Evolutionary conservation across 2,888 invertebrate genomes (phyloP).

Genomic region (Molanna angustata): DNA sequence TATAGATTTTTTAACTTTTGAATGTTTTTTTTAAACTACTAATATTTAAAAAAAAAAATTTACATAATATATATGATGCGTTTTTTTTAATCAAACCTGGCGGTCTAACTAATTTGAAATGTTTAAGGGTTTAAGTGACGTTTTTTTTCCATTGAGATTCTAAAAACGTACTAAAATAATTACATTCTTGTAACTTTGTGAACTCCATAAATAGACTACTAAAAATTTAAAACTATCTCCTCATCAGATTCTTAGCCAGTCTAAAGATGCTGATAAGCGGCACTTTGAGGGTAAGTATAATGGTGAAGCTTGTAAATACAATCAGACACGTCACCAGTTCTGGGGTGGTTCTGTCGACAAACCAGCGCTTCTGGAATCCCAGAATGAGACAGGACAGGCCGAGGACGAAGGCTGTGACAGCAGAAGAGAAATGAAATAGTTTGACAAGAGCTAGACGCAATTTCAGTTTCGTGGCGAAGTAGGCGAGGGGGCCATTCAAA

Average conservation of each 20-base stretch:
- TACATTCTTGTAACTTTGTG: too few relatives aligned
- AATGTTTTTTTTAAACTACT: too few relatives aligned
- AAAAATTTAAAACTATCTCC: neutral
- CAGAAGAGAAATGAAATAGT: conserved; percentile 19
- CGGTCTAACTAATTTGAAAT: too few relatives aligned
- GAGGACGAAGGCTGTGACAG: conserved; percentile 12
- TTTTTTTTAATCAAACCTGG: too few relatives aligned
- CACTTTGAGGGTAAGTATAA: conserved; percentile 21
- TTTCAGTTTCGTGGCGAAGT: conserved; percentile 12
- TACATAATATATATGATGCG: too few relatives aligned
- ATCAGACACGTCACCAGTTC: conserved; percentile 21
- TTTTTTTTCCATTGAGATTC: too few relatives aligned
- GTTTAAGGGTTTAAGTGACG: too few relatives aligned
- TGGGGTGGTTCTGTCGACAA: conserved; percentile 12
- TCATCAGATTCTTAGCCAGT: conserved; percentile 9
- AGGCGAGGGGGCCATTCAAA: conserved; percentile 24
- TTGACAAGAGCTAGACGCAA: conserved; percentile 20
- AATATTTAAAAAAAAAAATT: too few relatives aligned
- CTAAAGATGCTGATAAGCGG: conserved; percentile 20
- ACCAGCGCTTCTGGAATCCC: conserved; percentile 28
- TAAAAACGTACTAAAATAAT: too few relatives aligned
- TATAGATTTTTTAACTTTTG: too few relatives aligned
- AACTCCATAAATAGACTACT: neutral
- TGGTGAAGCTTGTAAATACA: conserved; percentile 23
- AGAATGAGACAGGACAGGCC: conserved; percentile 19